Evolutionary conservation across 1,140 invertebrate species (phyloP).

Genomic region (Potamilus streckersoni): DNA sequence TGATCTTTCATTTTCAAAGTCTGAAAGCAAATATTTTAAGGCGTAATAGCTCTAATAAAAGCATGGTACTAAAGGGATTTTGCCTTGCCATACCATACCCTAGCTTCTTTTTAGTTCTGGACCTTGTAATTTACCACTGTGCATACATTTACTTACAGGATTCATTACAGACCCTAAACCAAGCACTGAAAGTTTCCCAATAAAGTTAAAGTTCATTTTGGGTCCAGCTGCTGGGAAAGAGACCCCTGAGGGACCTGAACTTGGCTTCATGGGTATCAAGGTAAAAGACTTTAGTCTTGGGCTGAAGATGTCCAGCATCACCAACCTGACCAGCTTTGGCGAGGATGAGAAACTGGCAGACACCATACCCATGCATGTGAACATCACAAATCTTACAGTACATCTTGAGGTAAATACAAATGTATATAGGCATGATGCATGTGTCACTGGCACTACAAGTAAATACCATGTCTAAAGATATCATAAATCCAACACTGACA

Average conservation of each 20-base stretch:
- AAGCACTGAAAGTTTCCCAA: constrained; percentile 1
- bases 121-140: too few species aligned
- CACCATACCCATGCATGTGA: constrained; percentile 83
- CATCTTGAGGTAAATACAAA: constrained; percentile 41
- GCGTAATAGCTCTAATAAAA: too few species aligned
- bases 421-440: not conserved
- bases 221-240: constrained; percentile 15
- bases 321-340: constrained; percentile 81
- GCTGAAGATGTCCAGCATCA: constrained; percentile 84
- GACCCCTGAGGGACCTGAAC: constrained; percentile 22
- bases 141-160: constrained; percentile 6
- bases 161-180: constrained; percentile 1
- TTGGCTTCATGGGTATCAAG: constrained; percentile 33
- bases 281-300: constrained; percentile 52
- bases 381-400: constrained; percentile 45
- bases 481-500: too few species aligned
- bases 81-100: too few species aligned
- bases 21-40: too few species aligned
- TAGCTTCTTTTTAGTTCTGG: too few species aligned
- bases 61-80: too few species aligned
- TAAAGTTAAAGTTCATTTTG: constrained; percentile 21
- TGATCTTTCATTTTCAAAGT: too few species aligned
- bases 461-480: too few species aligned
- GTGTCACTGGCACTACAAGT: too few species aligned
- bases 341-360: constrained; percentile 86